Percentiles rank a stretch among this genome's conserved stretches.
phyloP scores from a whole-genome alignment of 2,113 vertebrate genomes.

The Odontophorus gujanensis region DNA sequence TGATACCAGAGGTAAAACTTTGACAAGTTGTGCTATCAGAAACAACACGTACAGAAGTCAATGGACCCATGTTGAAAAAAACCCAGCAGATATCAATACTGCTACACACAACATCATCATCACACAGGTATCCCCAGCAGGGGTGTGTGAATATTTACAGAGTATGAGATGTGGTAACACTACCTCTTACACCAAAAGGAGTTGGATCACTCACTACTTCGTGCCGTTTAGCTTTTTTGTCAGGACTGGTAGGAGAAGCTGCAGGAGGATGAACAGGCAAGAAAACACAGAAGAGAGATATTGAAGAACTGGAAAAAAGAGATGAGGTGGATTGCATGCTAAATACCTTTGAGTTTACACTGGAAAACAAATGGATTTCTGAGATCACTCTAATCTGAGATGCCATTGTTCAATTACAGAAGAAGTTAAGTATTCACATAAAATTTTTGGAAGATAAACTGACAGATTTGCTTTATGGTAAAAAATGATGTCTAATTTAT shows the following conservation, averaged over 20 bases:
- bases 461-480: background rate
- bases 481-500: background rate
- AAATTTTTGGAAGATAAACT: background rate
- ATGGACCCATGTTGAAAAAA: background rate
- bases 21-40: background rate
- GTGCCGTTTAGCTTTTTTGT: conserved; percentile 95
- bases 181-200: conserved; percentile 96
- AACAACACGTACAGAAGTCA: background rate
- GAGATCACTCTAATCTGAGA: background rate
- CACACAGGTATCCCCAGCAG: background rate
- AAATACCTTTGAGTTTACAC: conserved; percentile 67
- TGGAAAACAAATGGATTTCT: conserved; percentile 40
- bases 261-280: conserved; percentile 72
- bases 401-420: background rate
- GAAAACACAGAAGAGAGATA: conserved; percentile 65
- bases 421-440: background rate
- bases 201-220: conserved; percentile 97
- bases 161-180: conserved; percentile 41
- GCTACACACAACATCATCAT: background rate
- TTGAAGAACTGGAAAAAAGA: conserved; percentile 55
- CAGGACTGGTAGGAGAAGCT: conserved; percentile 93
- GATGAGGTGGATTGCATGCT: conserved; percentile 41
- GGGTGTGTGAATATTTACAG: background rate
- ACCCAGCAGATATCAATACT: background rate
- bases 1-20: background rate